Conservation (phyloP, 2,888 invertebrate species). For the Timandra comae region DNA sequence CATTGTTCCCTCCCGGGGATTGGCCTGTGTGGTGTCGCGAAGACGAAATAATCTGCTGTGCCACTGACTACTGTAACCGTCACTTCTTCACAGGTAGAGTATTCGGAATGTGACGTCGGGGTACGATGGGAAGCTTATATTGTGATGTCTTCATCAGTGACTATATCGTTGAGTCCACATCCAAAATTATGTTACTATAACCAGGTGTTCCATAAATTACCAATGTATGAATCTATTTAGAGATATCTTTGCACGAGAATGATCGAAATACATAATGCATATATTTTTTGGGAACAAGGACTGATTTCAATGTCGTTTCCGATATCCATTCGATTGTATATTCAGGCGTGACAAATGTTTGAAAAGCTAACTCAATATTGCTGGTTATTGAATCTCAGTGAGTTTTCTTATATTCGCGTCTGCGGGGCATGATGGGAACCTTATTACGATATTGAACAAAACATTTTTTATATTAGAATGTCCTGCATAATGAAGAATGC, state of each 20-base stretch:
- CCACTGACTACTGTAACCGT: constrained; percentile 83
- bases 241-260: too few relatives aligned
- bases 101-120: constrained; percentile 51
- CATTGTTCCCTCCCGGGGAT: constrained; percentile 77
- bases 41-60: constrained; percentile 78
- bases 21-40: constrained; percentile 79
- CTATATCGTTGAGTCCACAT: constrained; percentile 32
- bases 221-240: too few relatives aligned
- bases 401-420: too few relatives aligned
- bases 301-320: too few relatives aligned
- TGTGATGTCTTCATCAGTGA: constrained; percentile 57
- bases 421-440: too few relatives aligned
- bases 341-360: too few relatives aligned
- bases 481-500: constrained; percentile 19
- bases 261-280: too few relatives aligned
- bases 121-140: constrained; percentile 53
- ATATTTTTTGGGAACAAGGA: constrained; percentile 1
- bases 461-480: constrained; percentile 1
- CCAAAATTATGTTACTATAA: too few relatives aligned
- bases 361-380: too few relatives aligned
- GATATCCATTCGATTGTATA: background rate
- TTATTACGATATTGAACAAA: constrained; percentile 5
- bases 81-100: constrained; percentile 59
- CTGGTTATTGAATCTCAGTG: too few relatives aligned
- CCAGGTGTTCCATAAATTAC: too few relatives aligned